Evolutionary conservation across 1,140 invertebrate genomes (phyloP).

Genomic region (Coboldia fuscipes): DNA sequence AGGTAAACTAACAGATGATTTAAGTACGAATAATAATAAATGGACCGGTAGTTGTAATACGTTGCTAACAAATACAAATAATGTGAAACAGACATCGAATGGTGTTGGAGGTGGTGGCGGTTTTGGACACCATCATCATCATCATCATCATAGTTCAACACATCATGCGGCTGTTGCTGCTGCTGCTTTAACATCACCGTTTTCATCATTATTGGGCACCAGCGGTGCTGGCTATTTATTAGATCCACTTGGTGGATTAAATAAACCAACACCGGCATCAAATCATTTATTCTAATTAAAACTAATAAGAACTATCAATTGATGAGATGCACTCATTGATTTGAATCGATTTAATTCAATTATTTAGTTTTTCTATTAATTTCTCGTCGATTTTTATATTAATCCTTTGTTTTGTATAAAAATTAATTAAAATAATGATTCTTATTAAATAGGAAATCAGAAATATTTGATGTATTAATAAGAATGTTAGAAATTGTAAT

Average conservation of each 20-base stretch:
- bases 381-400: no score
- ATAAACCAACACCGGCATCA: slow-evolving; percentile 1
- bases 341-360: no score
- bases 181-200: slow-evolving; percentile 15
- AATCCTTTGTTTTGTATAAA: no score
- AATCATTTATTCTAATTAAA: slow-evolving; percentile 6
- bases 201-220: slow-evolving; percentile 18
- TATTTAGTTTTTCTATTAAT: no score
- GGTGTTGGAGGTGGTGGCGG: background rate
- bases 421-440: no score
- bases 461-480: no score
- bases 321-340: no score
- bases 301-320: no score
- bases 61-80: background rate
- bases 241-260: slow-evolving; percentile 2
- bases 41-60: slow-evolving; percentile 3
- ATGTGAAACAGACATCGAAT: background rate
- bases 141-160: slow-evolving; percentile 12
- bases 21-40: slow-evolving; percentile 3
- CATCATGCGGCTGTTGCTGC: slow-evolving; percentile 16
- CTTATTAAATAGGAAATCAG: no score
- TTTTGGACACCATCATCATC: no score
- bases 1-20: slow-evolving; percentile 4
- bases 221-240: slow-evolving; percentile 10
- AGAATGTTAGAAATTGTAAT: no score